These are phyloP conservation scores for Pyrrhia umbra DNA, from an alignment of 2,888 invertebrate species.

Conservation along the genomic window DNA sequence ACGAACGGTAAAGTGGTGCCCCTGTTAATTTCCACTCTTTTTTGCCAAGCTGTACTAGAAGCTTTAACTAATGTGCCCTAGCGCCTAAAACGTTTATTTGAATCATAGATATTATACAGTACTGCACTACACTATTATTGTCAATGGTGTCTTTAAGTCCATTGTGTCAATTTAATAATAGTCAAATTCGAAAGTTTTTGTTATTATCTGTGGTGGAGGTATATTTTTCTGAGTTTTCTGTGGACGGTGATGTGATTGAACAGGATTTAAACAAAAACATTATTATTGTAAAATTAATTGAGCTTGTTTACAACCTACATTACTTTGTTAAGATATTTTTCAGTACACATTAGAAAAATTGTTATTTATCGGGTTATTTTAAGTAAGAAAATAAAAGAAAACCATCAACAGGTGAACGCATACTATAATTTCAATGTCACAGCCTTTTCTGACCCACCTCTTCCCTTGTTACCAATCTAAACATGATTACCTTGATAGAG, in stretches of 20 bases:
- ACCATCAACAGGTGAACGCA: conserved; percentile 67
- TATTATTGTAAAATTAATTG: conserved; percentile 46
- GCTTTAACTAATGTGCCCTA: no score
- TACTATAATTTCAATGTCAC: conserved; percentile 63
- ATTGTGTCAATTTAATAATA: not conserved
- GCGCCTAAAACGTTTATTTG: no score
- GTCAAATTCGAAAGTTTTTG: conserved; percentile 21
- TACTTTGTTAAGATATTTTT: not conserved
- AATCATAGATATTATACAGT: no score
- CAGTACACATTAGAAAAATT: not conserved
- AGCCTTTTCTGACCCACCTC: conserved; percentile 60
- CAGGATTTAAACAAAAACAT: conserved; percentile 48
- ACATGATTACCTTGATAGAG: conserved; percentile 71
- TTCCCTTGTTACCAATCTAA: conserved; percentile 49
- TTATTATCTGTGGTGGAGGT: conserved; percentile 18
- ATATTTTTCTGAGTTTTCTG: no score
- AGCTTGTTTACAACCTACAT: conserved; percentile 5
- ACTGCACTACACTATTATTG: no score
- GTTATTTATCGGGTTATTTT: conserved; percentile 2
- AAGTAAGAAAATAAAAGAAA: conserved; percentile 26
- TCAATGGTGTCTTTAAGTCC: no score
- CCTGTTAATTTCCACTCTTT: no score
- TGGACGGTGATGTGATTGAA: conserved; percentile 16
- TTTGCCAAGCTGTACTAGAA: no score
- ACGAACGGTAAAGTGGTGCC: no score